Conservation (phyloP, 1,140 invertebrate genomes). For the Scylla paramamosain region DNA sequence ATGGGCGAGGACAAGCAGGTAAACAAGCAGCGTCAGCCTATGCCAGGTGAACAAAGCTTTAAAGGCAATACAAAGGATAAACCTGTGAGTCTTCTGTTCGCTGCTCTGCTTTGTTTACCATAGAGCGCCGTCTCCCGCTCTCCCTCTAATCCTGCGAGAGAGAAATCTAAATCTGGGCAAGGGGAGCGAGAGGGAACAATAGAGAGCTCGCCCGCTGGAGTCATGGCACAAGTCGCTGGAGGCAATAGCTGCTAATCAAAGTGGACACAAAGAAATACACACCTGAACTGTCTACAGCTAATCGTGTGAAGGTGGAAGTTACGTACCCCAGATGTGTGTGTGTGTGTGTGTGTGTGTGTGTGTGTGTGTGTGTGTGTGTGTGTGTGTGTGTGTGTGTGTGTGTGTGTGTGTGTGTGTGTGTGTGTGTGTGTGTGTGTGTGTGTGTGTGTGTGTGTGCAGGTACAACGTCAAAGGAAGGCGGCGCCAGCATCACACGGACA, state of each 20-base stretch:
- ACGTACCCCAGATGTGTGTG: not conserved
- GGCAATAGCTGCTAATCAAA: not conserved
- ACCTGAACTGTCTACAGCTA: not conserved
- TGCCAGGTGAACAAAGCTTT: not conserved
- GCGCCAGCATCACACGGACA: not conserved
- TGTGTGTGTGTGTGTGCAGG: too few relatives aligned
- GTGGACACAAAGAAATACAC: slow-evolving; percentile 13
- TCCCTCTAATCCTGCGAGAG: not conserved
- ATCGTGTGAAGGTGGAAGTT: not conserved
- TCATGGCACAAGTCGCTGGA: not conserved
- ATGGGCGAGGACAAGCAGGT: not conserved
- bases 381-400: too few relatives aligned
- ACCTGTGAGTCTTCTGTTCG: not conserved
- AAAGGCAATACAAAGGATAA: not conserved
- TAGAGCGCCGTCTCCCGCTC: not conserved
- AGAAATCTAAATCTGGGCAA: slow-evolving; percentile 14
- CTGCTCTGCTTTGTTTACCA: not conserved
- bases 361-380: not conserved
- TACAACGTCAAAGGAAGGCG: not conserved
- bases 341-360: slow-evolving; percentile 20
- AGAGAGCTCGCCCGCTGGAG: not conserved
- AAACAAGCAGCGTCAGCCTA: not conserved
- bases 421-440: too few relatives aligned
- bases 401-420: too few relatives aligned
- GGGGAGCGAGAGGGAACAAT: not conserved